These are phyloP conservation scores for Tuberolachnus salignus DNA, from an alignment of 2,888 invertebrate genomes.

Conservation along the genomic window DNA sequence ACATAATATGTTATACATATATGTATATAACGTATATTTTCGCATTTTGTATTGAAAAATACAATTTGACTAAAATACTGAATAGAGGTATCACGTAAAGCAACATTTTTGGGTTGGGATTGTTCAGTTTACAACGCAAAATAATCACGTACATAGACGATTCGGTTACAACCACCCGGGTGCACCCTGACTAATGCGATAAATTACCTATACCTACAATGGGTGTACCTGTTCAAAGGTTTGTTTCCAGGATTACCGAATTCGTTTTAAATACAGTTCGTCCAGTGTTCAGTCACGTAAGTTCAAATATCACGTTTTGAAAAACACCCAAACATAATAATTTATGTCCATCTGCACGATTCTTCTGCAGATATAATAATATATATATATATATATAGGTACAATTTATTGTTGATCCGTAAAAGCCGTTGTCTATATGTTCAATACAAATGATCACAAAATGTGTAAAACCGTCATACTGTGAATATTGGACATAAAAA, in stretches of 20 bases:
- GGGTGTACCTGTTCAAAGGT: constrained; percentile 47
- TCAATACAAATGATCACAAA: constrained; percentile 5
- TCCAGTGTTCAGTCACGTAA: constrained; percentile 51
- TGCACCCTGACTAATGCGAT: constrained; percentile 30
- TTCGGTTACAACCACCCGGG: constrained; percentile 26
- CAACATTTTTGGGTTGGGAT: background rate
- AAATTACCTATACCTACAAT: constrained; percentile 20
- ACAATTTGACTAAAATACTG: background rate
- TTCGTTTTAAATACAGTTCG: constrained; percentile 34
- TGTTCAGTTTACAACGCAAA: background rate
- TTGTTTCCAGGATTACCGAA: constrained; percentile 50
- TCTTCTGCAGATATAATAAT: background rate
- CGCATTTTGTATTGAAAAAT: background rate
- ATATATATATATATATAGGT: background rate
- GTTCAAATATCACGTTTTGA: constrained; percentile 53
- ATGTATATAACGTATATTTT: too few species aligned
- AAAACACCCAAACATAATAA: constrained; percentile 21
- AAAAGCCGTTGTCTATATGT: background rate
- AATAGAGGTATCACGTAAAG: background rate
- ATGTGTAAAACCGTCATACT: constrained; percentile 22
- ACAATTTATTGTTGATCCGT: constrained; percentile 8
- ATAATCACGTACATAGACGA: background rate
- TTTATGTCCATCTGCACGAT: background rate
- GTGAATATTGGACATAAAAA: background rate
- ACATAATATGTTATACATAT: too few species aligned